Percentiles rank a stretch among this genome's conserved stretches.
phyloP scores from a whole-genome alignment of 2,888 invertebrate species.

The Sphaerophoria taeniata region DNA sequence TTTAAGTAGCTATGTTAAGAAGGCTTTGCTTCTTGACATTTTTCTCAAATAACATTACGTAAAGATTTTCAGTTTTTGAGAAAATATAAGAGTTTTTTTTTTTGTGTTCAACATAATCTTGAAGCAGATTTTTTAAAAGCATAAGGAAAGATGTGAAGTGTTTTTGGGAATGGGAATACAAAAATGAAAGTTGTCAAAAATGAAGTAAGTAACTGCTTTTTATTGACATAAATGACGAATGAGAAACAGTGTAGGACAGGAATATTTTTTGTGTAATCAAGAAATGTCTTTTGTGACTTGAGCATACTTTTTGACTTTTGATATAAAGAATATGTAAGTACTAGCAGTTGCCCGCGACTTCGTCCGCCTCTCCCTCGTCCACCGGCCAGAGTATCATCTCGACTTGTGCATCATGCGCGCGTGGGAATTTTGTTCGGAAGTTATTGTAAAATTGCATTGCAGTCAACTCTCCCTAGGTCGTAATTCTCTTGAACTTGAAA shows the following conservation, averaged over 20 bases:
- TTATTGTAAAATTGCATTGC: no score
- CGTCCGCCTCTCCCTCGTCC: no score
- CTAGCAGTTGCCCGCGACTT: no score
- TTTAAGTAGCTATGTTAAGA: constrained; percentile 25
- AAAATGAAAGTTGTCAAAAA: neutral
- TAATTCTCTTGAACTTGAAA: no score
- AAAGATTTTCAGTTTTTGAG: constrained; percentile 9
- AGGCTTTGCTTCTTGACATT: constrained; percentile 34
- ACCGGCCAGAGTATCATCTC: no score
- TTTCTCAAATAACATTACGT: constrained; percentile 30
- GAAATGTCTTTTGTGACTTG: neutral
- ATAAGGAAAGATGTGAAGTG: neutral
- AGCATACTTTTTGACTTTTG: no score
- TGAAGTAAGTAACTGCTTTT: neutral
- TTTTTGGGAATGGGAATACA: neutral
- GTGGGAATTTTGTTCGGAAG: no score
- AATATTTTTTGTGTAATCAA: neutral
- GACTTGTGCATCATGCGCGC: no score
- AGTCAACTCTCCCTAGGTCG: no score
- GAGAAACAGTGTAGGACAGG: neutral
- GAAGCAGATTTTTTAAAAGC: neutral
- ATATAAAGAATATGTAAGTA: no score
- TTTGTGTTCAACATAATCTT: neutral
- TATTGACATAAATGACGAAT: neutral
- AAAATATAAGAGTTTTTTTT: neutral